Base-by-base conservation (phyloP, 2,113 vertebrate species). In the Climacteris rufus region DNA sequence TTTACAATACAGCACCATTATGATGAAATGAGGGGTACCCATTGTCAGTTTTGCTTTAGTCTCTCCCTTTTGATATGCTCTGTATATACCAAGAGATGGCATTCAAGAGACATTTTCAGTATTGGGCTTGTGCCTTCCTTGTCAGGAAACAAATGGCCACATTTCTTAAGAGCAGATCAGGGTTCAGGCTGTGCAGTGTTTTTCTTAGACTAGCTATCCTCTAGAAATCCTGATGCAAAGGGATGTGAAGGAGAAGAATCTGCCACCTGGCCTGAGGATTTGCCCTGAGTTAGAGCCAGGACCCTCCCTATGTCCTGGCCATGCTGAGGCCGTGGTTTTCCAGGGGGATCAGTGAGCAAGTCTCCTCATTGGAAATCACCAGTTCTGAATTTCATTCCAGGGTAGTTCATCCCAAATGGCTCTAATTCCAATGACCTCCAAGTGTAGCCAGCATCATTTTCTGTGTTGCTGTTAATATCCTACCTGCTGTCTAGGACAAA, bases 301-400 rank as follows among this genome's bases (percentile, higher is more conserved):
- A 21, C 22, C 2, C 4, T 54, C 49, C 15, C 64, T 19, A 19
- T 31, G 31, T 49, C 40, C 40, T 27, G 17, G 76, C 40, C 18
- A 8, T 2, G 0, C 4, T 1, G 15, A 7, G 7, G 40, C 33
- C 15, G 1, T 9, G 11, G 39, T 42, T 52, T 18, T 30, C 64
- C 8, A 33, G 33, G 44, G 49, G 7, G 7, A 14, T 40, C 17
- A 31, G 31, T 3, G 21, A 60, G 37, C 2, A 28, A n/a, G 33
- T 52, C 44, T 44, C n/a, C 44, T 56, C 35, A 2, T 1, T 47
- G 40, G 35, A 28, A 45, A 37, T 42, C 52, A 11, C 2, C 3
- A 19, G 19, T 24, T 54, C 25, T 44, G 35, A 59, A 25, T 45
- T 77, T 15, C 37, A 40, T 50, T 60, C 39, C 47, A 9, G 28